Evolutionary conservation across 2,113 vertebrate genomes (phyloP).

Genomic region (Campylorhamphus procurvoides): DNA sequence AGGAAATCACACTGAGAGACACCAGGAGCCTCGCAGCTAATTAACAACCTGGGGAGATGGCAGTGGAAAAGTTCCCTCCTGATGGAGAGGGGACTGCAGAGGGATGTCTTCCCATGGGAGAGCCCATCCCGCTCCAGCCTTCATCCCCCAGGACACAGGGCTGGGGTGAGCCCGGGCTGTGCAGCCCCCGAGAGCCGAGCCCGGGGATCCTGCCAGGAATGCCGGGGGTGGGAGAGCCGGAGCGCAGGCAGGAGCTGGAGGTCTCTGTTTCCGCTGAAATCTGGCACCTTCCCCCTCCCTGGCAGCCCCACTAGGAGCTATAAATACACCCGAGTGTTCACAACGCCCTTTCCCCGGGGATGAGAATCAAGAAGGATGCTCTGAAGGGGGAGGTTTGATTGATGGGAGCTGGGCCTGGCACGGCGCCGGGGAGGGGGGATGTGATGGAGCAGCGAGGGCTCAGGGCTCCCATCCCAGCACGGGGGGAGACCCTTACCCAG

Average conservation of each 20-base stretch:
- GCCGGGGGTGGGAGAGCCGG: background rate
- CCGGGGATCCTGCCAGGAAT: background rate
- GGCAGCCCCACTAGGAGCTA: background rate
- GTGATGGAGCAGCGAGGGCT: background rate
- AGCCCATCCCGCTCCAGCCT: background rate
- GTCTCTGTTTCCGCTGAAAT: background rate
- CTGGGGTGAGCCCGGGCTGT: background rate
- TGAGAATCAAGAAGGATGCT: background rate
- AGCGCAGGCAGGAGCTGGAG: background rate
- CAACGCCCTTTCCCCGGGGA: background rate
- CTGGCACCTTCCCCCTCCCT: constrained; percentile 15
- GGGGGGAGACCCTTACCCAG: background rate
- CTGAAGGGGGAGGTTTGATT: background rate
- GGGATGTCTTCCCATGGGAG: fast-evolving
- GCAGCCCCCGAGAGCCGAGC: background rate
- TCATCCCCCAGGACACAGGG: background rate
- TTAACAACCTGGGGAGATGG: background rate
- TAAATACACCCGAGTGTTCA: background rate
- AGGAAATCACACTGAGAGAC: background rate
- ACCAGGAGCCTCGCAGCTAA: background rate
- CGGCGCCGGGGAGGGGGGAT: background rate
- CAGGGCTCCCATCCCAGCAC: background rate
- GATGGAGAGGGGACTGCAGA: background rate
- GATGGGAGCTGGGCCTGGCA: background rate
- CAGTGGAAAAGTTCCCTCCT: background rate